Conservation (phyloP, 2,888 invertebrate species). For the Priocnemis perturbator region DNA sequence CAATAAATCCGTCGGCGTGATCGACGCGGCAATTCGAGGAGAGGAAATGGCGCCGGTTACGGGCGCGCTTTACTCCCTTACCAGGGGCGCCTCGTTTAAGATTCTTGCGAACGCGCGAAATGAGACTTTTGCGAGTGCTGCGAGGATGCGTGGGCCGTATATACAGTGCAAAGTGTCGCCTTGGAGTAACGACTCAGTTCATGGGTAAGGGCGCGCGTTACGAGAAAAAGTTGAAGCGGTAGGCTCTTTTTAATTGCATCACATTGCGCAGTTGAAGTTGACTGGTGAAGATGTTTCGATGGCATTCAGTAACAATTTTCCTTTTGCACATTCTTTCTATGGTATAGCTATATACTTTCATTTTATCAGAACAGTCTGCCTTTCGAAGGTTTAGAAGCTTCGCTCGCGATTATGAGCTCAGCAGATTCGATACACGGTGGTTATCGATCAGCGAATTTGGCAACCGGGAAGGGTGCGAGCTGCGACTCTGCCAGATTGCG, state of each 20-base stretch:
- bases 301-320: too few species aligned
- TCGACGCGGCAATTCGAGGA: slow-evolving; percentile 27
- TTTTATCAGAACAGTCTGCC: too few species aligned
- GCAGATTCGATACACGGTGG: slow-evolving; percentile 16
- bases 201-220: too few species aligned
- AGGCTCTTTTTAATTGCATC: too few species aligned
- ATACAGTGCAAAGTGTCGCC: too few species aligned
- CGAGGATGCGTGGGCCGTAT: not conserved
- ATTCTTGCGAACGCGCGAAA: not conserved
- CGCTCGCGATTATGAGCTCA: slow-evolving; percentile 5
- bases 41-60: slow-evolving; percentile 27
- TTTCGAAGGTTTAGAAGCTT: too few species aligned
- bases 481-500: slow-evolving; percentile 31
- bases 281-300: too few species aligned
- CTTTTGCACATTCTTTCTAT: too few species aligned
- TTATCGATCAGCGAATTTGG: slow-evolving; percentile 17
- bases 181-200: too few species aligned
- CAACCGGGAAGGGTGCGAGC: slow-evolving; percentile 23
- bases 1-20: slow-evolving; percentile 32
- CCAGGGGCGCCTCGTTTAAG: not conserved
- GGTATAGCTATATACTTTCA: too few species aligned
- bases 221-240: too few species aligned
- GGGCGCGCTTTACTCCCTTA: slow-evolving; percentile 5
- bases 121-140: slow-evolving; percentile 4
- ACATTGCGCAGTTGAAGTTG: too few species aligned